phyloP scores from a whole-genome alignment of 2,888 invertebrate species.

The Resseliella maxima region DNA sequence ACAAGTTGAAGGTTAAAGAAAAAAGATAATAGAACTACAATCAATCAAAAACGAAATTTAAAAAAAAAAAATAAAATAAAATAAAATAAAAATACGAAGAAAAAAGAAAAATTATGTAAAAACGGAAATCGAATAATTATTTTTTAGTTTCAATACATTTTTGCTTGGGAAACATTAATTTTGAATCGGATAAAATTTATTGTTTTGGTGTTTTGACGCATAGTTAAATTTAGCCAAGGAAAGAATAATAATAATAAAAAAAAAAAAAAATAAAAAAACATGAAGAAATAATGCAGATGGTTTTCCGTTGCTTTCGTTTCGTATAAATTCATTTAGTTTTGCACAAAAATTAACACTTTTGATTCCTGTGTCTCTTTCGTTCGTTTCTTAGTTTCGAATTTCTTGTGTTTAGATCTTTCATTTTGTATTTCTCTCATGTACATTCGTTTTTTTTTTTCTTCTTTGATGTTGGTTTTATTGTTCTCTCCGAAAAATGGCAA shows the following conservation, averaged over 20 bases:
- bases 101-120: background rate
- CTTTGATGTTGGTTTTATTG: background rate
- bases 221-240: constrained; percentile 49
- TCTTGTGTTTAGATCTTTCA: background rate
- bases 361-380: constrained; percentile 24
- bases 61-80: too few species aligned
- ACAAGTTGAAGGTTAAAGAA: constrained; percentile 17
- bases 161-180: background rate
- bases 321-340: background rate
- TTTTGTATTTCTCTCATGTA: background rate
- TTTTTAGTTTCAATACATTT: constrained; percentile 18
- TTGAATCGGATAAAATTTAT: constrained; percentile 37
- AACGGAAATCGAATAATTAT: constrained; percentile 7
- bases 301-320: constrained; percentile 26
- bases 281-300: background rate
- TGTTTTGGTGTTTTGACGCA: constrained; percentile 35
- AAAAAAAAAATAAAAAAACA: background rate
- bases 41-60: too few species aligned
- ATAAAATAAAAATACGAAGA: background rate
- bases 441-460: background rate
- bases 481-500: background rate
- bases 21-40: constrained; percentile 9
- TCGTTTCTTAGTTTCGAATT: background rate
- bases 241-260: too few species aligned
- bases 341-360: constrained; percentile 17